These are phyloP conservation scores for silkworm (Bombyx mori) DNA, from an alignment of 1,140 invertebrate genomes.

Conservation along the genomic window ASM3026992v2 NC_085128.1:12881501-12882000, in stretches of 20 bases:
- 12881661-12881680: constrained; percentile 64
- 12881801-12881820: constrained; percentile 63
- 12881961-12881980: no score
- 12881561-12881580: constrained; percentile 32
- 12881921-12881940: no score
- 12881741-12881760: constrained; percentile 64
- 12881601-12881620: constrained; percentile 49
- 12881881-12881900: no score
- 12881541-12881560: constrained; percentile 25
- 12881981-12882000: no score
- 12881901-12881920: no score
- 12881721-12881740: constrained; percentile 64
- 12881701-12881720: constrained; percentile 63
- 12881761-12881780: constrained; percentile 51
- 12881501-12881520: constrained; percentile 45
- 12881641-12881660: constrained; percentile 53
- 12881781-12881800: constrained; percentile 49
- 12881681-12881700: constrained; percentile 64
- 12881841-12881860: constrained; percentile 8
- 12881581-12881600: constrained; percentile 47
- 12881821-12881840: constrained; percentile 18
- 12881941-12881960: no score
- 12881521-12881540: constrained; percentile 36
- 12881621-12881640: constrained; percentile 56
- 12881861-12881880: no score